Base-by-base conservation (phyloP, 2,888 invertebrate genomes). In the Galeopsomyia nigrocyanea region DNA sequence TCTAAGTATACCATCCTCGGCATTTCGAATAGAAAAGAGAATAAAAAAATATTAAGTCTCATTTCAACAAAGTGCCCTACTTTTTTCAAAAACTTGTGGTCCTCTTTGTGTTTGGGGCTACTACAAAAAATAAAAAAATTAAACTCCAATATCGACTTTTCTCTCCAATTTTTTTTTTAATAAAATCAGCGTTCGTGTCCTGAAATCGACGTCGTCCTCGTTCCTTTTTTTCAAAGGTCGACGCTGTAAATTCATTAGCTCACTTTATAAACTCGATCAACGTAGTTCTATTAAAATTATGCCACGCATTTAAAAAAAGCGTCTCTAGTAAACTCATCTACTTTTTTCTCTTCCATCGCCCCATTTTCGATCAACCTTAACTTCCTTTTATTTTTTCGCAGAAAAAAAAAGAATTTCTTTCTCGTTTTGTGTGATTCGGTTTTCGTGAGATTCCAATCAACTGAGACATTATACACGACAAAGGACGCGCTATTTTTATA, bases 401-500 rank as follows among this genome's bases (percentile, higher is more conserved):
- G n/a, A 16, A 61, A 17, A 17, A 22, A 61, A 21, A 22, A 55
- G 53, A 3, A 17, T 22, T 26, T 26, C 26, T 58, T 58, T 39
- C 57, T 39, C 39, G 31, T 13, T 2, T 14, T 22, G 57, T 26
- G 26, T 21, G 56, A 56, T 26, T 13, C n/a, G 22, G 21, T 19
- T 47, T 39, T 31, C 31, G 31, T 39, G 26, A 56, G 14, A 61
- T 61, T 61, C 61, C 49, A 22, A 47, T 16, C 49, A 7, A 22
- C 61, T 61, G 61, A 49, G 61, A 49, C 49, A 14, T 26, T 26
- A 26, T 19, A 61, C 61, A n/a, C 16, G 22, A 61, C 39, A 47
- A 61, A 49, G 16, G 39, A n/a, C 22, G 22, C 61, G 49, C 61
- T 61, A 61, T 61, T 49, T 61, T 61, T 61, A 61, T 7, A 39